phyloP scores from a whole-genome alignment of 2,888 invertebrate species.

The Hartigia nigra region DNA sequence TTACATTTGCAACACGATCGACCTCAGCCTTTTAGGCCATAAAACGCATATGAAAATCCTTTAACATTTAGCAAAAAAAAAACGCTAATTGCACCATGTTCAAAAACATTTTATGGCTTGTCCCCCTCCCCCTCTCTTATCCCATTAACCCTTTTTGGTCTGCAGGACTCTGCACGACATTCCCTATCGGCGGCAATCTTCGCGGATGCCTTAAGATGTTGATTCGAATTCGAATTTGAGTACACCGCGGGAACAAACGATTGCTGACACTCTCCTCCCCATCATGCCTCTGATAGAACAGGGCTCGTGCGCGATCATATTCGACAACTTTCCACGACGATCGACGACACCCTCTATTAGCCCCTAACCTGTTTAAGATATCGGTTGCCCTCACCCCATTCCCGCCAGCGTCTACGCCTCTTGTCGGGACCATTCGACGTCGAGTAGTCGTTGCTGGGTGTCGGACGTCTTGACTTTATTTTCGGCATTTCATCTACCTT shows the following conservation, averaged over 20 bases:
- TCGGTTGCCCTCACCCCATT: constrained; percentile 61
- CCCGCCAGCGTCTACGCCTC: constrained; percentile 59
- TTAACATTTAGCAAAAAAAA: not conserved
- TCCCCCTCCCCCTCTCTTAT: not conserved
- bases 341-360: constrained; percentile 34
- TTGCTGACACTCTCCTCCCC: not conserved
- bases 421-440: constrained; percentile 47
- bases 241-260: not conserved
- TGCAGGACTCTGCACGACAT: not conserved
- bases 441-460: constrained; percentile 45
- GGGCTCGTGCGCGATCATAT: not conserved
- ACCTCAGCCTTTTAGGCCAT: not conserved
- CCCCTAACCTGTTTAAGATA: constrained; percentile 62
- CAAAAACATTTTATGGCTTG: not conserved
- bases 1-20: not conserved
- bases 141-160: not conserved
- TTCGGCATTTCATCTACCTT: constrained; percentile 20
- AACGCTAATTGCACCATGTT: not conserved
- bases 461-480: constrained; percentile 41
- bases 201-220: not conserved
- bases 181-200: not conserved
- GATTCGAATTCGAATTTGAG: not conserved
- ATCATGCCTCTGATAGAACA: not conserved
- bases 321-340: not conserved
- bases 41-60: constrained; percentile 4